These are phyloP conservation scores for Chloromyia formosa DNA, from an alignment of 2,888 invertebrate genomes.

Conservation along the genomic window DNA sequence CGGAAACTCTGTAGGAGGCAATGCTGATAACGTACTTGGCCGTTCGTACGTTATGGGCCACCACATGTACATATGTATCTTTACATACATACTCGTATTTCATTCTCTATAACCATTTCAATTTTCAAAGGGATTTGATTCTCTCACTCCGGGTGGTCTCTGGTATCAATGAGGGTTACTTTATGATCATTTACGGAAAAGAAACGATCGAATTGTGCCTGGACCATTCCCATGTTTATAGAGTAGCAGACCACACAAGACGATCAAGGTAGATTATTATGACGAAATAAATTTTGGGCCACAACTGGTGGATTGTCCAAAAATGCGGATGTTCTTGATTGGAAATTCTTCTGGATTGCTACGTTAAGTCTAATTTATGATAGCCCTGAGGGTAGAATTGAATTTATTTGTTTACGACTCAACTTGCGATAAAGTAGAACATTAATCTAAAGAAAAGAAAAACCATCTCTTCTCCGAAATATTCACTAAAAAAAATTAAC, in stretches of 20 bases:
- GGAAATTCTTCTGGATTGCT: too few relatives aligned
- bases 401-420: too few relatives aligned
- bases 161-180: not conserved
- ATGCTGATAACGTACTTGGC: not conserved
- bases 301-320: not conserved
- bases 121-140: constrained; percentile 3
- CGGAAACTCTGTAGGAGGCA: constrained; percentile 4
- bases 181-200: not conserved
- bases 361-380: too few relatives aligned
- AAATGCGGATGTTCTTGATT: not conserved
- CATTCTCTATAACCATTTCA: not conserved
- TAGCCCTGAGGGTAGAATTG: too few relatives aligned
- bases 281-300: not conserved
- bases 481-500: too few relatives aligned
- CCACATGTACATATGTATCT: too few relatives aligned
- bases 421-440: too few relatives aligned
- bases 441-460: too few relatives aligned
- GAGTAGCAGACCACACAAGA: not conserved
- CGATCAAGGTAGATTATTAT: not conserved
- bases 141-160: not conserved
- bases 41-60: not conserved
- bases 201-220: not conserved
- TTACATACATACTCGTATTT: too few relatives aligned
- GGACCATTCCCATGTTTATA: not conserved
- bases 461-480: too few relatives aligned